These are phyloP conservation scores for Vanacampus margaritifer DNA, from an alignment of 2,113 vertebrate genomes.

Conservation along the genomic window DNA sequence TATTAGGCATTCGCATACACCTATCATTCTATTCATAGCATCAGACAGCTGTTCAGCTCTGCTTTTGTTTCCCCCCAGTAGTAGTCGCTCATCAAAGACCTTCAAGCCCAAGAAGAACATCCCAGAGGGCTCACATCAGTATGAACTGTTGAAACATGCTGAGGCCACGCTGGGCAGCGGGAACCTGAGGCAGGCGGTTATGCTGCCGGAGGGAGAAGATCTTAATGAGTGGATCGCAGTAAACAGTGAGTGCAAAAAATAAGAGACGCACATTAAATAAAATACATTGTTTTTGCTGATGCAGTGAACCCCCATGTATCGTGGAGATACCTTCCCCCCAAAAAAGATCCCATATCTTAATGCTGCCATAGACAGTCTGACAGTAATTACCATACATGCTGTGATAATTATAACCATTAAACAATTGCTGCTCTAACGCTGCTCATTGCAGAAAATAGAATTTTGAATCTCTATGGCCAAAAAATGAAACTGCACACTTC, in stretches of 20 bases:
- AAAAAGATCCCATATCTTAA: too few species aligned
- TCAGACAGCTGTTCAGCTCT: slow-evolving; percentile 6
- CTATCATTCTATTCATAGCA: background rate
- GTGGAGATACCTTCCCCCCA: background rate
- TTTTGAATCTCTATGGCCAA: too few species aligned
- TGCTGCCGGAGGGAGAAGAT: slow-evolving; percentile 93
- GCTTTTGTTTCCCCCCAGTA: slow-evolving; percentile 59
- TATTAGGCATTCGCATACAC: background rate
- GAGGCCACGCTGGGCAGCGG: slow-evolving; percentile 93
- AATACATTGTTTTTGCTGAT: background rate
- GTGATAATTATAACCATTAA: too few species aligned
- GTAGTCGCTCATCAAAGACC: slow-evolving; percentile 90
- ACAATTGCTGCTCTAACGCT: too few species aligned
- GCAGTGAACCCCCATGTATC: background rate
- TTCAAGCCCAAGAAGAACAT: slow-evolving; percentile 98
- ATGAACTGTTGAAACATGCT: slow-evolving; percentile 91
- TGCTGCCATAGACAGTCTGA: too few species aligned
- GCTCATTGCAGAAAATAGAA: too few species aligned
- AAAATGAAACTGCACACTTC: too few species aligned
- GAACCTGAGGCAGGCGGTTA: slow-evolving; percentile 89
- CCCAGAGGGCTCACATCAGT: slow-evolving; percentile 93
- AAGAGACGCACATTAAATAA: background rate
- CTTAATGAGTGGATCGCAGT: slow-evolving; percentile 98
- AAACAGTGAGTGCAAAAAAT: slow-evolving; percentile 82
- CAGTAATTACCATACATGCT: too few species aligned